A percentile compares a stretch with the other conserved stretches of the same genome.
phyloP scores from a whole-genome alignment of 2,888 invertebrate species.

The Digitonthophagus gazella region DNA sequence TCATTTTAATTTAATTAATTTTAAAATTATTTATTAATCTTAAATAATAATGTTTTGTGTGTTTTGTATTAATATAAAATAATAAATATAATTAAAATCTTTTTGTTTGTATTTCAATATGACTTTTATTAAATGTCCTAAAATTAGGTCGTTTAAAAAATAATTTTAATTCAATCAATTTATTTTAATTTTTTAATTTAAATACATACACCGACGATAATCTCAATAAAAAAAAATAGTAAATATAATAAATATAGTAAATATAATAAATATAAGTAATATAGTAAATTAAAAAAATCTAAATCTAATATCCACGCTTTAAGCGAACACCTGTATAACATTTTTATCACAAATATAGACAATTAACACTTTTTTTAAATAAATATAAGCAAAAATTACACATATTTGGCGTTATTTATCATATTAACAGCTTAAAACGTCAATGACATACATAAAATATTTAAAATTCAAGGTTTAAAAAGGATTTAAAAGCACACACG shows the following conservation, averaged over 20 bases:
- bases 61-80: too few relatives aligned
- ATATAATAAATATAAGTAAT: not conserved
- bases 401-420: slow-evolving; percentile 1
- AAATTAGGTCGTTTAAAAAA: not conserved
- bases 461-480: not conserved
- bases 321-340: not conserved
- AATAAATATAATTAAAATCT: too few relatives aligned
- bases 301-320: not conserved
- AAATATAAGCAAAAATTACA: not conserved
- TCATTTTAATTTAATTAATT: not conserved
- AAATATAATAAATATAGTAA: not conserved
- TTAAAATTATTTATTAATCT: not conserved
- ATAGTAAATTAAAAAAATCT: not conserved
- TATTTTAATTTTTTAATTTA: too few relatives aligned
- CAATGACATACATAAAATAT: slow-evolving; percentile 12
- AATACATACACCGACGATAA: not conserved
- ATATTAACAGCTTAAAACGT: slow-evolving; percentile 4
- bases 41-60: too few relatives aligned
- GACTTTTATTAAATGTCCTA: too few relatives aligned
- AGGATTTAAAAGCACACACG: not conserved
- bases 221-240: too few relatives aligned
- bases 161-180: not conserved
- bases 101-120: too few relatives aligned
- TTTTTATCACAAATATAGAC: not conserved
- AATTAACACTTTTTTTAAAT: not conserved